phyloP scores from a whole-genome alignment of 2,888 invertebrate species.

The Macrophya annulata region DNA sequence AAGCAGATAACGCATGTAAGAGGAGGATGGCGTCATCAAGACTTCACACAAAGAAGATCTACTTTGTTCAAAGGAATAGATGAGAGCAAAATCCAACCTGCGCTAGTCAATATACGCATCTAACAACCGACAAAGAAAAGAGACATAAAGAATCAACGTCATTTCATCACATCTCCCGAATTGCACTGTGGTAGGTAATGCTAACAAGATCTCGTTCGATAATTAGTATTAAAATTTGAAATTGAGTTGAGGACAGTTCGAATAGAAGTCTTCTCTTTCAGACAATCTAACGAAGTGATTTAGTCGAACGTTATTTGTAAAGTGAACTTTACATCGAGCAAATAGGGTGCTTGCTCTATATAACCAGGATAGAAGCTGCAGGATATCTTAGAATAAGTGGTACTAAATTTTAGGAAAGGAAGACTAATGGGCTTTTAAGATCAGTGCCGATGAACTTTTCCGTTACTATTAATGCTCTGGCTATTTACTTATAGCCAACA shows the following conservation, averaged over 20 bases:
- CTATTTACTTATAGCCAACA: background rate
- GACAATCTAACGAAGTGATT: background rate
- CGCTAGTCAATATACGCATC: background rate
- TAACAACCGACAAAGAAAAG: background rate
- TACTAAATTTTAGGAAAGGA: constrained; percentile 1
- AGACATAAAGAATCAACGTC: background rate
- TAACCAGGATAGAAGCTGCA: background rate
- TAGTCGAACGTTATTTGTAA: constrained; percentile 16
- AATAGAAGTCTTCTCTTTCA: background rate
- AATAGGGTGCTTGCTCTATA: background rate
- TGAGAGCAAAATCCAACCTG: constrained; percentile 4
- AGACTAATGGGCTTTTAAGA: background rate
- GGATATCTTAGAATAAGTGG: constrained; percentile 1
- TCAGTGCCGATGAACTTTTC: constrained; percentile 24
- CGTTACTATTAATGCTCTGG: background rate
- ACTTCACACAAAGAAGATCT: background rate
- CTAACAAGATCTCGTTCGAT: background rate
- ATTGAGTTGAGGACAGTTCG: background rate
- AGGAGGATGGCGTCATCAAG: background rate
- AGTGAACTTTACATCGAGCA: constrained; percentile 16
- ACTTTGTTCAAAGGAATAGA: background rate
- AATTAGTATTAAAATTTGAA: background rate
- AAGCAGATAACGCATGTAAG: constrained; percentile 12
- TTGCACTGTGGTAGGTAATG: background rate
- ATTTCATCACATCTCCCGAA: background rate